Conservation (phyloP, 2,113 vertebrate genomes). For the Mirounga angustirostris region DNA sequence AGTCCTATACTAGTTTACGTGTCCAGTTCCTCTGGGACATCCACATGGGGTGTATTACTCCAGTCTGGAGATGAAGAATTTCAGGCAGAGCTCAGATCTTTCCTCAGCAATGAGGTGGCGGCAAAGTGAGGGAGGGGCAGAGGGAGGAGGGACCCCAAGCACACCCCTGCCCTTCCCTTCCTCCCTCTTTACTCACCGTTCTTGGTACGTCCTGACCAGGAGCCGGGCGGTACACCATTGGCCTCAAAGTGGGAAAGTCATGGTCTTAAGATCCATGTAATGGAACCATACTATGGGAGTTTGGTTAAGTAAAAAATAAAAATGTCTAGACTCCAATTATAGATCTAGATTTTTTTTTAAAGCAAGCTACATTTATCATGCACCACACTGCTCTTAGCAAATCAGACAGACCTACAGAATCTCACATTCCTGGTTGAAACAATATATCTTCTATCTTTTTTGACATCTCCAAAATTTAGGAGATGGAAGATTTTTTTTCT, state of each 20-base stretch:
- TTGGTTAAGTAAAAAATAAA: background rate
- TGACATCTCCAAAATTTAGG: background rate
- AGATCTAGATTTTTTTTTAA: background rate
- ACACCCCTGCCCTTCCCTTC: fast-evolving
- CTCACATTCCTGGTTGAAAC: background rate
- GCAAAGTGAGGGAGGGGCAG: background rate
- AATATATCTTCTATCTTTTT: background rate
- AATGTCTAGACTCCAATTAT: background rate
- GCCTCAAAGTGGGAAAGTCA: background rate
- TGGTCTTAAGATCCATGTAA: background rate
- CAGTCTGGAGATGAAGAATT: background rate
- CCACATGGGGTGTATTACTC: background rate
- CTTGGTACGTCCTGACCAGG: background rate
- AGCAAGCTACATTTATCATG: background rate
- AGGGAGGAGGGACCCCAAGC: background rate
- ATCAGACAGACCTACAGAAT: background rate
- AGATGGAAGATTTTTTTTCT: background rate
- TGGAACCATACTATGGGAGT: background rate
- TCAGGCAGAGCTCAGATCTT: background rate
- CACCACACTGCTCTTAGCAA: background rate
- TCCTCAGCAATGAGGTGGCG: background rate
- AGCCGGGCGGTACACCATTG: fast-evolving
- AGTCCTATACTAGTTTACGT: fast-evolving
- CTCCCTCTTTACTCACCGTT: fast-evolving
- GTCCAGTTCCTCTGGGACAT: background rate